Evolutionary conservation across 2,797 vertebrate genomes (phyloP), one percentile per base, ranked within the genome.

Genomic region (Sarcoramphus papa): DNA sequence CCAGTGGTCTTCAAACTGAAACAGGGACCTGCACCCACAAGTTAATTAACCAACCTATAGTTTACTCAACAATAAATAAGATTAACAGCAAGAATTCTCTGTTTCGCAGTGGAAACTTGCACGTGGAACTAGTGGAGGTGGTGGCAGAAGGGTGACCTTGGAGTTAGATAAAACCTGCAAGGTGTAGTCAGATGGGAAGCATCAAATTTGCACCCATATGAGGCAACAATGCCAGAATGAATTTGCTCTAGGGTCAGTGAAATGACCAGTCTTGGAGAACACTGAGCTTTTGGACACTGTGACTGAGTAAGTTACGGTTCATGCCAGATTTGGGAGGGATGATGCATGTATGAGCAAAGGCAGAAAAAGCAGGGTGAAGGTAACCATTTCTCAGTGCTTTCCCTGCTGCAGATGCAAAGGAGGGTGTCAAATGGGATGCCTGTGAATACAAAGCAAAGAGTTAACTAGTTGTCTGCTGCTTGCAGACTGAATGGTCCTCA

Each of bases 181-280:
- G 18, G 5, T 75, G 31, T 12, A 47, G 11, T 59, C 24, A 19
- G 3, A 9, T 51, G 21, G 40, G 47, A 88, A 65, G 10, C 4
- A 14, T 14, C 0, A 1, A 56, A 59, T 47, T 30, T 70, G 9
- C 33, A 40, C 11, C 10, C 3, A 1, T 22, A 16, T 6, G 24
- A 62, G 33, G 27, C 17, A 73, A 23, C 9, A 72, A 4, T 2
- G 2, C 5, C 25, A 45, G 54, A 30, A 65, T 31, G 6, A 68
- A 19, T 79, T 72, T 81, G 6, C 19, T 47, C 17, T 24, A 50
- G 24, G 15, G 20, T 62, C 30, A 59, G 21, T 41, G 48, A 76
- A 88, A 90, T 6, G 9, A 62, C 7, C 7, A 5, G 13, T 15
- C 20, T 14, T 57, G 14, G 67, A 51, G 54, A 78, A 37, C 19